A percentile compares a stretch with the other conserved stretches of the same genome.
These are phyloP conservation scores for Phrixothrix hirtus DNA, from an alignment of 2,888 invertebrate species.

Conservation along the genomic window DNA sequence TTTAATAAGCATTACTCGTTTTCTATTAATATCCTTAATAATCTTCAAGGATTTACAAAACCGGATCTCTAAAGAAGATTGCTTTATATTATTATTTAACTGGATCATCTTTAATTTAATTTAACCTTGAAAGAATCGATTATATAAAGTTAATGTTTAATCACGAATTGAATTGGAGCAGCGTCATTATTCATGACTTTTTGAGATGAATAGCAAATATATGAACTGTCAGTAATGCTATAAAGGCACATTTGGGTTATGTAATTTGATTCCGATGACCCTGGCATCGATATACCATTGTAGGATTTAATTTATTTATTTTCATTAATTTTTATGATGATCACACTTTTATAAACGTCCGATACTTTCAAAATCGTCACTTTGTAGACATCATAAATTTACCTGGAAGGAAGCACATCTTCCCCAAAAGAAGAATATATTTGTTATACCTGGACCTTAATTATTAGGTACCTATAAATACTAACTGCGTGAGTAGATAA, in stretches of 20 bases:
- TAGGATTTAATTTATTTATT: neutral
- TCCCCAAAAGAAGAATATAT: too few species aligned
- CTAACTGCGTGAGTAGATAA: too few species aligned
- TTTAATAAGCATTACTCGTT: slow-evolving; percentile 12
- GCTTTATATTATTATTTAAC: too few species aligned
- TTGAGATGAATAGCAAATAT: slow-evolving; percentile 1
- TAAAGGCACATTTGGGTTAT: neutral
- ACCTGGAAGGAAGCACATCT: too few species aligned
- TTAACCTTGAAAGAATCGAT: slow-evolving; percentile 5
- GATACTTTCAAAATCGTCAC: too few species aligned
- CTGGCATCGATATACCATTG: neutral
- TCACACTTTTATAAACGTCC: too few species aligned
- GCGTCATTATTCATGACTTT: slow-evolving; percentile 9
- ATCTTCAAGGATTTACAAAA: slow-evolving; percentile 13
- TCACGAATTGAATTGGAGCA: slow-evolving; percentile 11
- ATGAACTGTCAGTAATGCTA: neutral
- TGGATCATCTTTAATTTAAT: too few species aligned
- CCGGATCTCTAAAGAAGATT: slow-evolving; percentile 10
- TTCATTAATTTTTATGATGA: too few species aligned
- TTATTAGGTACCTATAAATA: too few species aligned
- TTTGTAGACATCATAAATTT: too few species aligned
- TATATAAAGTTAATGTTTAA: slow-evolving; percentile 6
- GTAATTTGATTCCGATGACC: neutral
- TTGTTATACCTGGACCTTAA: too few species aligned
- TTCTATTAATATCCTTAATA: slow-evolving; percentile 10